A percentile compares a stretch with the other conserved stretches of the same genome.
These are phyloP conservation scores for Sipha maydis DNA, from an alignment of 2,888 invertebrate genomes.

Conservation along the genomic window DNA sequence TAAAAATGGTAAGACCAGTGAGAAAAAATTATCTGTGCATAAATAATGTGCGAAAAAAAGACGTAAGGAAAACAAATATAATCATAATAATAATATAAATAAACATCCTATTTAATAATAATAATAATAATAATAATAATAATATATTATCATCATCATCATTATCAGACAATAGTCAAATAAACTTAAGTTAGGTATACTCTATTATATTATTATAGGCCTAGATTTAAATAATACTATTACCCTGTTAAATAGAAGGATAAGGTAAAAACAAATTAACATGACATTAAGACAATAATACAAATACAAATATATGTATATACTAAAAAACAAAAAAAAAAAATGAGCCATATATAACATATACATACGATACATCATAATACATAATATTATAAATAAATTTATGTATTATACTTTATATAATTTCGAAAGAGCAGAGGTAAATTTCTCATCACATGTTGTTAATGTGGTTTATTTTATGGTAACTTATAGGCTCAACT, in stretches of 20 bases:
- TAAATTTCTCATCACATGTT: not conserved
- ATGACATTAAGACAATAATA: slow-evolving; percentile 33
- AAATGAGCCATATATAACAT: slow-evolving; percentile 42
- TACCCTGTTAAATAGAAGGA: slow-evolving; percentile 62
- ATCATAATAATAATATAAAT: slow-evolving; percentile 29
- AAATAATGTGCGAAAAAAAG: slow-evolving; percentile 54
- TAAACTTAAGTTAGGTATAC: slow-evolving; percentile 40
- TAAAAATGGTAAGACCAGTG: slow-evolving; percentile 31
- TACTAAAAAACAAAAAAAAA: slow-evolving; percentile 41
- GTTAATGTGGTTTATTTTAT: slow-evolving; percentile 26
- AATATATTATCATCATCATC: slow-evolving; percentile 1
- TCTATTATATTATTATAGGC: slow-evolving; percentile 49
- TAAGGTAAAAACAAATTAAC: slow-evolving; percentile 49
- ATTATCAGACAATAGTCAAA: slow-evolving; percentile 45
- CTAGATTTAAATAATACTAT: slow-evolving; percentile 59
- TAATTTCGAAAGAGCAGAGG: slow-evolving; percentile 18
- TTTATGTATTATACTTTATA: not conserved
- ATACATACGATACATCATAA: not conserved
- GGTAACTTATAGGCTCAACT: slow-evolving; percentile 46
- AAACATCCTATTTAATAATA: slow-evolving; percentile 20
- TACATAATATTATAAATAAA: not conserved
- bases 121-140: slow-evolving; percentile 30
- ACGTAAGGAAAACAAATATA: slow-evolving; percentile 22
- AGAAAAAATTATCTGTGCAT: slow-evolving; percentile 51
- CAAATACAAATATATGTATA: not conserved